phyloP scores from a whole-genome alignment of 64 coral and sea anemone genomes.

The Astreopora myriophthalma region DNA sequence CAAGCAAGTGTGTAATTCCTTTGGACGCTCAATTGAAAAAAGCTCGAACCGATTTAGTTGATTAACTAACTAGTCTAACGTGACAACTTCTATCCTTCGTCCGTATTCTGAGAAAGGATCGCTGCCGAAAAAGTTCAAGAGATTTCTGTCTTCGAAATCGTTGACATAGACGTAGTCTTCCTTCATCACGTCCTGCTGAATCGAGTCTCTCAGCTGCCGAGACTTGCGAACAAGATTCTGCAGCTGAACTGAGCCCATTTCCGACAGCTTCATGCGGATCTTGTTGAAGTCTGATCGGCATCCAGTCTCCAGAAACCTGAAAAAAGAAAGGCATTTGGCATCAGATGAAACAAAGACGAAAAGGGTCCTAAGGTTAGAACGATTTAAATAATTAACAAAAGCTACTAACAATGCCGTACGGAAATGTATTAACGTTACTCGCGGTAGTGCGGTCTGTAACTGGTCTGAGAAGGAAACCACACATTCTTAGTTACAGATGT shows the following conservation, averaged over 20 bases:
- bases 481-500: not conserved
- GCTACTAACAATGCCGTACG: not conserved
- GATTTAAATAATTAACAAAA: not conserved
- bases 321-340: not conserved
- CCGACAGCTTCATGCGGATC: slow-evolving; percentile 93
- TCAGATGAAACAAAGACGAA: not conserved
- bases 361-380: not conserved
- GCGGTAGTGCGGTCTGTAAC: not conserved
- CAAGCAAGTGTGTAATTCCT: too few species aligned
- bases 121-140: slow-evolving; percentile 77
- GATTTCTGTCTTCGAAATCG: slow-evolving; percentile 86
- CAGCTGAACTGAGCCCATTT: slow-evolving; percentile 89
- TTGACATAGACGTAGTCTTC: slow-evolving; percentile 97
- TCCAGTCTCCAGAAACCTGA: slow-evolving; percentile 97
- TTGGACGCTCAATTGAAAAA: too few species aligned
- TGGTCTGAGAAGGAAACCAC: slow-evolving; percentile 46
- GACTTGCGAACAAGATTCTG: slow-evolving; percentile 89
- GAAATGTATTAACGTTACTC: not conserved
- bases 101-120: slow-evolving; percentile 84
- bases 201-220: slow-evolving; percentile 85
- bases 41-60: too few species aligned
- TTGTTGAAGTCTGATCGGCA: slow-evolving; percentile 98
- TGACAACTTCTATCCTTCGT: slow-evolving; percentile 85
- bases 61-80: slow-evolving; percentile 46
- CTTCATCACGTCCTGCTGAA: slow-evolving; percentile 91